Evolutionary conservation across 2,888 invertebrate genomes (phyloP).

Genomic region (Sericinus montela): DNA sequence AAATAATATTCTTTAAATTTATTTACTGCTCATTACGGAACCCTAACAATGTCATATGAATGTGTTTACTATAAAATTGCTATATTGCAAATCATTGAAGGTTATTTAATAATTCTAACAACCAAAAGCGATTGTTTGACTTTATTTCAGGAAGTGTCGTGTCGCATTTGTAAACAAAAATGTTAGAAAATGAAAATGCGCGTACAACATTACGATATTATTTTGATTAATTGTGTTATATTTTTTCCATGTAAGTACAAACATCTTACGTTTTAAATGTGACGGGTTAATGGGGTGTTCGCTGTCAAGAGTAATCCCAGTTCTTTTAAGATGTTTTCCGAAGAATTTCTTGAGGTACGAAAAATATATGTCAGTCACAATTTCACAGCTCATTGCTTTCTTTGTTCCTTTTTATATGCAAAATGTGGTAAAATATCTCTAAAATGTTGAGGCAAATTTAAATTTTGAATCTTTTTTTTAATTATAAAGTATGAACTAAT

Average conservation of each 20-base stretch:
- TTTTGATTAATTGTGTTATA: conserved; percentile 49
- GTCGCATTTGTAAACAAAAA: conserved; percentile 42
- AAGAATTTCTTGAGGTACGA: conserved; percentile 14
- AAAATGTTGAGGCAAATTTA: too few species aligned
- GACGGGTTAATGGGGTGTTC: conserved; percentile 20
- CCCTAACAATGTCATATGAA: neutral
- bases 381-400: conserved; percentile 18
- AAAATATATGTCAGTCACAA: conserved; percentile 19
- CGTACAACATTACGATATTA: conserved; percentile 41
- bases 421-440: conserved; percentile 5
- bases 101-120: conserved; percentile 40
- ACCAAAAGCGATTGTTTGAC: conserved; percentile 30
- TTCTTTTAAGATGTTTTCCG: conserved; percentile 3
- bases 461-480: too few species aligned
- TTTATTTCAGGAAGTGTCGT: conserved; percentile 27
- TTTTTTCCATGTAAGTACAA: conserved; percentile 39
- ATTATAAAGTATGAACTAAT: too few species aligned
- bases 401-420: conserved; percentile 12
- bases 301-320: conserved; percentile 17
- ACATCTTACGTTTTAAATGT: conserved; percentile 7
- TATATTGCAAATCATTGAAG: conserved; percentile 21
- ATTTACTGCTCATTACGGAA: neutral
- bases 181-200: conserved; percentile 67
- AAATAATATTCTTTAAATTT: too few species aligned
- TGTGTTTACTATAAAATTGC: neutral